A percentile compares a stretch with the other conserved stretches of the same genome.
Evolutionary conservation across 2,888 invertebrate species (phyloP).

Genomic region (Sturmia bella): DNA sequence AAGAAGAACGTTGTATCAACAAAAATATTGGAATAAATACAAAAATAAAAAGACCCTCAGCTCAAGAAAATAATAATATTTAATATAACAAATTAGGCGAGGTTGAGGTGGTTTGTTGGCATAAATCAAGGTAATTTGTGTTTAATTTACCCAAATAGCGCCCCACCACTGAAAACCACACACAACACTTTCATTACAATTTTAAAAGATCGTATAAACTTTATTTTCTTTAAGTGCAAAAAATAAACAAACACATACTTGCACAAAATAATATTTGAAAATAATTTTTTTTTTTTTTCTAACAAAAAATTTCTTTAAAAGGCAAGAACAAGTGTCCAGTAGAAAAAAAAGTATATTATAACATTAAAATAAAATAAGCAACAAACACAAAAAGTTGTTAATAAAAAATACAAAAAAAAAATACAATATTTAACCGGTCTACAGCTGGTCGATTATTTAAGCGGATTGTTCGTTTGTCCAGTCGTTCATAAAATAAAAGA

Average conservation of each 20-base stretch:
- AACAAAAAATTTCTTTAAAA: constrained; percentile 40
- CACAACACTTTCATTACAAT: background rate
- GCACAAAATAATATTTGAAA: background rate
- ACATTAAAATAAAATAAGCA: constrained; percentile 19
- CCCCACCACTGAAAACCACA: no score
- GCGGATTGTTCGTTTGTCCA: constrained; percentile 26
- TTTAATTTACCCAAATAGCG: no score
- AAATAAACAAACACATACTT: no score
- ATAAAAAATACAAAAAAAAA: constrained; percentile 15
- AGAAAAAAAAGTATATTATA: constrained; percentile 24
- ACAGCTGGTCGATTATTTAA: constrained; percentile 36
- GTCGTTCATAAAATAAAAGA: constrained; percentile 32
- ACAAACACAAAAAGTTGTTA: constrained; percentile 38
- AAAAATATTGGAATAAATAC: no score
- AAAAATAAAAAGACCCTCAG: no score
- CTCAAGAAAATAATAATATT: no score
- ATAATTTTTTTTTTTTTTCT: background rate
- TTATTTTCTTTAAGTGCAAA: background rate
- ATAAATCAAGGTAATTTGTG: no score
- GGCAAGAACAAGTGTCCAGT: constrained; percentile 67
- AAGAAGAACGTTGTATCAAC: no score
- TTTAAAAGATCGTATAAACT: background rate
- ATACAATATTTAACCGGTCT: constrained; percentile 39
- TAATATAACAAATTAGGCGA: no score
- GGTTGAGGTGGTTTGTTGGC: no score